These are phyloP conservation scores for Cheilosia grossa DNA, from an alignment of 2,888 invertebrate genomes.

Conservation along the genomic window DNA sequence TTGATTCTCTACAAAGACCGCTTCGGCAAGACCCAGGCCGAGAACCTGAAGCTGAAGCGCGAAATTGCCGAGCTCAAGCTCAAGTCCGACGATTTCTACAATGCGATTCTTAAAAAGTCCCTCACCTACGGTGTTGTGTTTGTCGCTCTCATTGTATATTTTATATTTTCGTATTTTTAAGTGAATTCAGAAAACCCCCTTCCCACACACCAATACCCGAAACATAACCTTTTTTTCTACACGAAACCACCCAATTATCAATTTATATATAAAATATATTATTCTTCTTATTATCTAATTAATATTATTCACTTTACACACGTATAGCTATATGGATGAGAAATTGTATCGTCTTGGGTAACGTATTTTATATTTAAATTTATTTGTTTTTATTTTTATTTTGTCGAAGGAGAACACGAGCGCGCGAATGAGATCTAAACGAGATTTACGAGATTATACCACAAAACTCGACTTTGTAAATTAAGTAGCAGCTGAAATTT, in stretches of 20 bases:
- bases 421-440: conserved; percentile 38
- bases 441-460: conserved; percentile 47
- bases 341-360: conserved; percentile 46
- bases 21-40: conserved; percentile 79
- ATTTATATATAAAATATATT: conserved; percentile 61
- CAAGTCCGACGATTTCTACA: conserved; percentile 76
- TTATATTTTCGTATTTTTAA: conserved; percentile 78
- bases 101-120: conserved; percentile 76
- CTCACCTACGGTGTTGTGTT: conserved; percentile 79
- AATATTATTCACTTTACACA: conserved; percentile 58
- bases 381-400: neutral
- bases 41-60: conserved; percentile 80
- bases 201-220: too few relatives aligned
- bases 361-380: too few relatives aligned
- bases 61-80: conserved; percentile 79
- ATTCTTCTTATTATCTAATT: conserved; percentile 56
- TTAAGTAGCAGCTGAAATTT: conserved; percentile 63
- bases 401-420: conserved; percentile 14
- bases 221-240: conserved; percentile 47
- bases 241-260: conserved; percentile 67
- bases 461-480: conserved; percentile 56
- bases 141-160: conserved; percentile 80
- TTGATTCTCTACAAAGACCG: conserved; percentile 82
- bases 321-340: conserved; percentile 17
- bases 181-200: conserved; percentile 42